A percentile compares a stretch with the other conserved stretches of the same genome.
Conservation (phyloP, 2,888 invertebrate species). For the Thelaira solivaga region DNA sequence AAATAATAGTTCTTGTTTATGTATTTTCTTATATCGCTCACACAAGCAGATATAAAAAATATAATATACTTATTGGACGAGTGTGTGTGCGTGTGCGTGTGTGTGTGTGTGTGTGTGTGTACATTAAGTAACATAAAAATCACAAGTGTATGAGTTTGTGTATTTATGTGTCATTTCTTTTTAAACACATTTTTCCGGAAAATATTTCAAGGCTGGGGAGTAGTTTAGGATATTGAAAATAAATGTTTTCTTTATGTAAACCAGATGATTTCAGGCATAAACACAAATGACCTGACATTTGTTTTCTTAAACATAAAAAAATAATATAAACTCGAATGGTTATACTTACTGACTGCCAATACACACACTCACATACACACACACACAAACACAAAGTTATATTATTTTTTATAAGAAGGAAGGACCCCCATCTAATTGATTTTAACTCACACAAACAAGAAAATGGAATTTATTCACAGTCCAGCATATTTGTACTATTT, state of each 20-base stretch:
- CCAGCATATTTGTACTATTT: too few relatives aligned
- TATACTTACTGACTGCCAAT: background rate
- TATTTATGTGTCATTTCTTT: background rate
- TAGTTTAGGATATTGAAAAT: conserved; percentile 58
- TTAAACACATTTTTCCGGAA: conserved; percentile 17
- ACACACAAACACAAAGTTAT: background rate
- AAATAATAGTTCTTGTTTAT: conserved; percentile 8
- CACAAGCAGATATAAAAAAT: background rate
- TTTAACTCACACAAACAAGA: too few relatives aligned
- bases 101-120: background rate
- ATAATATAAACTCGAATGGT: conserved; percentile 36
- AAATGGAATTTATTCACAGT: too few relatives aligned
- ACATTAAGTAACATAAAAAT: too few relatives aligned
- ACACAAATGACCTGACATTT: conserved; percentile 59
- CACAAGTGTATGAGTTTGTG: background rate
- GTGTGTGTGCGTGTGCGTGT: background rate
- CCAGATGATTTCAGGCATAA: conserved; percentile 58
- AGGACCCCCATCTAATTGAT: too few relatives aligned
- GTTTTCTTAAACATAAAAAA: conserved; percentile 52
- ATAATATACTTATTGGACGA: too few relatives aligned
- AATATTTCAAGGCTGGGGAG: conserved; percentile 35
- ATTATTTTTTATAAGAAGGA: too few relatives aligned
- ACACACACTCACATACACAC: background rate
- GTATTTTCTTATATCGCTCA: conserved; percentile 20
- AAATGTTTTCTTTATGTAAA: conserved; percentile 61